A percentile compares a stretch with the other conserved stretches of the same genome.
phyloP scores from a whole-genome alignment of 1,140 invertebrate species.

The Mizuhopecten yessoensis region DNA sequence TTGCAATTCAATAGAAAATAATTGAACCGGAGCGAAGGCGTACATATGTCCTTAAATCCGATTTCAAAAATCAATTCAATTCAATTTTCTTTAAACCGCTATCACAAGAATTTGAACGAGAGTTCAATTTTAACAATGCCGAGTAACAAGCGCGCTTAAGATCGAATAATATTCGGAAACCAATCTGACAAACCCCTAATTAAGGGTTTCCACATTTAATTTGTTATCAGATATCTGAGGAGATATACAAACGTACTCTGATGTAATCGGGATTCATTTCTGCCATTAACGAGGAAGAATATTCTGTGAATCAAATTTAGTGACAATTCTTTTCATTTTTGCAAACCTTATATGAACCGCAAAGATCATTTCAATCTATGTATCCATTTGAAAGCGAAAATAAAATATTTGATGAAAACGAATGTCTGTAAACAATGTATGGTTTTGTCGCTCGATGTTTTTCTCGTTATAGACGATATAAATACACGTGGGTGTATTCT shows the following conservation, averaged over 20 bases:
- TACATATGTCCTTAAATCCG: background rate
- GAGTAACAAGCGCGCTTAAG: background rate
- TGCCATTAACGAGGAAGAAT: no score
- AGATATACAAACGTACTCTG: background rate
- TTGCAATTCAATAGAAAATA: background rate
- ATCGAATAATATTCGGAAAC: background rate
- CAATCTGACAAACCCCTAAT: background rate
- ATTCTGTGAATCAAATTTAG: no score
- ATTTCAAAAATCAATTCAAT: conserved; percentile 10
- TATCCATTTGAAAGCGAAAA: no score
- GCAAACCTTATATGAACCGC: no score
- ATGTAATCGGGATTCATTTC: no score
- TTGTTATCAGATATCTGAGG: background rate
- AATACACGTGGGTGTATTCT: background rate
- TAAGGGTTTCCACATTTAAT: background rate
- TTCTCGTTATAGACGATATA: background rate
- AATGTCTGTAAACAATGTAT: no score
- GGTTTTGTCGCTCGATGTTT: background rate
- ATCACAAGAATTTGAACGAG: background rate
- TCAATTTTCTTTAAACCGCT: background rate
- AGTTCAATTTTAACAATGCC: background rate
- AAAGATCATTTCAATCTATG: no score
- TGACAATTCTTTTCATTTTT: no score
- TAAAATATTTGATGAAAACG: background rate
- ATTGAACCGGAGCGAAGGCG: background rate